Base-by-base conservation (phyloP, 1,140 invertebrate species). In the Drosophila santomea region DNA sequence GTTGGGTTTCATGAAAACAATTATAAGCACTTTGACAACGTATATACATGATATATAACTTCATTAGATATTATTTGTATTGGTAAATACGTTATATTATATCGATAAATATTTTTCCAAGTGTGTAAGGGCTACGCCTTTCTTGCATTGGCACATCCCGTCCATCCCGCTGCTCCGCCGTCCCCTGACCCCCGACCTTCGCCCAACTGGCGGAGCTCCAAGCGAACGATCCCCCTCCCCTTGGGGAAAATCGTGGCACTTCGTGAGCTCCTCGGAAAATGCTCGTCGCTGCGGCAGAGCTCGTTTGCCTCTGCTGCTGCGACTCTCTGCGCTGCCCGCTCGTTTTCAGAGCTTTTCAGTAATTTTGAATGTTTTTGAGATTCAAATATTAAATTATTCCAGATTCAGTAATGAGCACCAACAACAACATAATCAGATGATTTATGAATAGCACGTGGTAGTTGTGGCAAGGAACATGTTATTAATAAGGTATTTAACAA, bases 131-230 rank as follows among this genome's bases (percentile, higher is more conserved):
- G 15, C 23, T 51, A 32, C 35, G 43, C 43, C 57, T 17, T 41
- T 25, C 63, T 48, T 63, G 44, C 63, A 15, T 64, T 66, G 48
- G 48, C 48, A 51, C 28, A 51, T n/a, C 25, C 25, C 25, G 15
- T n/a, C 25, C 32, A 25, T 32, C 8, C 25, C 28, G 4, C 15
- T 66, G 58, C 59, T 48, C 62, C 17, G 3, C 5, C 28, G 11
- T 51, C 39, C 11, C 52, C 58, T 57, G 38, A n/a, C 17, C 17
- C 66, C 36, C 38, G 28, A 52, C 47, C 59, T 23, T n/a, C 51
- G 39, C 10, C 52, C 79, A 83, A 88, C 83, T 86, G 83, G 83
- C 83, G 74, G 52, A 47, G 83, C 83, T 86, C 84, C 83, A 84
- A 84, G 81, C 80, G 55, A 56, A 20, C 45, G 52, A 76, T 67